Evolutionary conservation across 1,140 invertebrate species (phyloP).

Genomic region (Lordiphosa mommai): DNA sequence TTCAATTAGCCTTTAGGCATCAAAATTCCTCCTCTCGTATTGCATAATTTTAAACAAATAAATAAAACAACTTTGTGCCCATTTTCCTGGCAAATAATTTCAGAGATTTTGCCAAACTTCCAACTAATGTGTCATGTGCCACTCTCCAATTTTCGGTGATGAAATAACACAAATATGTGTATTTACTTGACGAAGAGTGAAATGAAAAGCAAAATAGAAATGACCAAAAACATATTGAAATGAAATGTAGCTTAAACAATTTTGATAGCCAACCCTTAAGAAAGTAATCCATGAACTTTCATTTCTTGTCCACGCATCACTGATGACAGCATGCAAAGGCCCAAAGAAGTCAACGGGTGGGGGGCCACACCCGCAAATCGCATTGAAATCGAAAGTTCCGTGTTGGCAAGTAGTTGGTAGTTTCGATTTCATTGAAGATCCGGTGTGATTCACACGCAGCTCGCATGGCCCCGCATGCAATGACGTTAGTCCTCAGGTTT

Average conservation of each 20-base stretch:
- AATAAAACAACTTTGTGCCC: constrained; percentile 38
- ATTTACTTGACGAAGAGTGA: constrained; percentile 7
- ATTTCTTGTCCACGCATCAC: constrained; percentile 42
- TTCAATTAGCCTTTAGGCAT: constrained; percentile 9
- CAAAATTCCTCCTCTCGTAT: constrained; percentile 8
- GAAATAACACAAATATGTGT: constrained; percentile 55
- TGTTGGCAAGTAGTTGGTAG: constrained; percentile 20
- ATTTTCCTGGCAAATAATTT: constrained; percentile 35
- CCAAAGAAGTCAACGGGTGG: constrained; percentile 1
- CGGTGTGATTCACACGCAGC: constrained; percentile 58
- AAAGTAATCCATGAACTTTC: constrained; percentile 53
- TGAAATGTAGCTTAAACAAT: constrained; percentile 36
- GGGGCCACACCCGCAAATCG: constrained; percentile 38
- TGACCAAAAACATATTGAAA: constrained; percentile 20
- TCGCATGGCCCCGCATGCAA: constrained; percentile 14
- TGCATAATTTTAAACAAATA: constrained; percentile 25
- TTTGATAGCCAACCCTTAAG: constrained; percentile 17
- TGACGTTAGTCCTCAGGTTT: constrained; percentile 31
- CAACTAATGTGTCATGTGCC: constrained; percentile 37
- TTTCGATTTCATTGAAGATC: constrained; percentile 66
- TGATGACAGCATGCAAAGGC: constrained; percentile 46
- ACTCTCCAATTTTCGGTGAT: constrained; percentile 60
- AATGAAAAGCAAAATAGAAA: constrained; percentile 21
- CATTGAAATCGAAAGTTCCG: constrained; percentile 74
- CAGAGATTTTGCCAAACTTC: constrained; percentile 30